Base-by-base conservation (phyloP, 92 coral and sea anemone species). In the Epizoanthus scotinus region DNA sequence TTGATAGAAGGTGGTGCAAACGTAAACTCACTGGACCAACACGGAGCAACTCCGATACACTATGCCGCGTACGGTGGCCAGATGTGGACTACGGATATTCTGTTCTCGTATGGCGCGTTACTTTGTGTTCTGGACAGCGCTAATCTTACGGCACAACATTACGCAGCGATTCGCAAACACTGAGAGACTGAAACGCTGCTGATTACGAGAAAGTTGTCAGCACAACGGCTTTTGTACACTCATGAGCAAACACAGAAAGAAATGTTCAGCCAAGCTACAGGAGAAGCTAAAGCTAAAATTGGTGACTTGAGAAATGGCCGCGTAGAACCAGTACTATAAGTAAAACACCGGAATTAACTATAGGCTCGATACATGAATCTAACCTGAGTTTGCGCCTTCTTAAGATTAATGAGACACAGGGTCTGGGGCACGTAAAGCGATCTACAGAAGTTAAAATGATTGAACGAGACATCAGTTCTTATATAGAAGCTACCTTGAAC, bases 1-100 rank as follows among this genome's bases (percentile, higher is more conserved):
- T 78, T 84, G 50, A 29, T 84, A 21, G 28, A 71, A 34, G 87
- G 84, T 54, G 59, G 42, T 13, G 83, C 87, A 15, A 47, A 27
- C 0, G 49, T 84, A 0, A 60, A 84, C 22, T 83, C 64, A 12
- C 2, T 27, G 15, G 87, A 77, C 70, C 87, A 84, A 42, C 78
- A 84, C 29, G 67, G 63, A 8, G 83, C 87, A 0, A 84, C 87
- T 25, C 87, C 87, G 25, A n/a, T 84, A 7, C 87, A 84, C 68
- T 84, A 55, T 49, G 87, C 84, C 36, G 38, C 40, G 29, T 78
- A 67, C 56, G 75, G 68, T 2, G 52, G 70, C 42, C 78, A 28
- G 3, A 19, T 15, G 15, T 40, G 26, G 24, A 36, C 67, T 2
- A 38, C 50, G 24, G 44, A 78, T 13, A 17, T 78, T 40, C 83